These are phyloP conservation scores for Bradypodion pumilum DNA, from an alignment of 2,797 vertebrate species.

Conservation along the genomic window DNA sequence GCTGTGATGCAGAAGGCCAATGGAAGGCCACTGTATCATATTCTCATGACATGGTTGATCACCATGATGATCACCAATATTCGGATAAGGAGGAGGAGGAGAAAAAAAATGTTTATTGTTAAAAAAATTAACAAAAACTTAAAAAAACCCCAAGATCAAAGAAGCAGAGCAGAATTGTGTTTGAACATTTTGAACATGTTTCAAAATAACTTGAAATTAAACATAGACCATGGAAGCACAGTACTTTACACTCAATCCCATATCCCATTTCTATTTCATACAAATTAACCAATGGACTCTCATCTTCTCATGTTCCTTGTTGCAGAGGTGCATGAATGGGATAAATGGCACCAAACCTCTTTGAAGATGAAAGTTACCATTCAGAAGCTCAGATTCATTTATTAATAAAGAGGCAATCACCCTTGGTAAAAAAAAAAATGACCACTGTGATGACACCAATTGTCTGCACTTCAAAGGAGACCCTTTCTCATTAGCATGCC, in stretches of 20 bases:
- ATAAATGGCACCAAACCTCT: not conserved
- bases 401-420: slow-evolving; percentile 38
- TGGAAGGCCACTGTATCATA: too few species aligned
- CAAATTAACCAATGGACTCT: not conserved
- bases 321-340: not conserved
- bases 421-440: slow-evolving; percentile 46
- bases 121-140: too few species aligned
- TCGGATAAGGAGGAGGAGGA: too few species aligned
- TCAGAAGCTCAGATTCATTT: slow-evolving; percentile 42
- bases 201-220: not conserved
- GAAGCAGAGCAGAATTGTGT: not conserved
- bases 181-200: not conserved
- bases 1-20: too few species aligned
- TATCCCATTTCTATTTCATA: not conserved
- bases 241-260: not conserved
- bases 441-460: slow-evolving; percentile 38
- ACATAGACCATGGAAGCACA: not conserved
- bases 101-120: too few species aligned
- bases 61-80: too few species aligned
- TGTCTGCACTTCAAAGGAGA: slow-evolving; percentile 58
- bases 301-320: not conserved
- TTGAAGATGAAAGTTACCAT: slow-evolving; percentile 31
- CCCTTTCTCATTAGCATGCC: slow-evolving; percentile 53
- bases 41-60: too few species aligned
- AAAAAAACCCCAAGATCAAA: not conserved